phyloP scores from a whole-genome alignment of 35 echinoderm and acorn worm species.

The Patiria miniata region DNA sequence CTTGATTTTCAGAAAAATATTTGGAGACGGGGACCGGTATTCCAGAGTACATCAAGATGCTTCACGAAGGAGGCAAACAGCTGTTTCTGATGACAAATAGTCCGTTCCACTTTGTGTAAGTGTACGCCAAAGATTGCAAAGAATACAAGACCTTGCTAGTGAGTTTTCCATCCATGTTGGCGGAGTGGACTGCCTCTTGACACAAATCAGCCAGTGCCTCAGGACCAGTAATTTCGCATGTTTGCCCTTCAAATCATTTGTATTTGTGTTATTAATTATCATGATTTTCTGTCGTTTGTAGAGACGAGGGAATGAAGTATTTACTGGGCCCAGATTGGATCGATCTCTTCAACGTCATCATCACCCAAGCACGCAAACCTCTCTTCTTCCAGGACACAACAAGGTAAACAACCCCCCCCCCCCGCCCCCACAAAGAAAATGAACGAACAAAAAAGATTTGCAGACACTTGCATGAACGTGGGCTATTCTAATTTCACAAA shows the following conservation, averaged over 20 bases:
- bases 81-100: constrained; percentile 95
- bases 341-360: constrained; percentile 88
- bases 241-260: no score
- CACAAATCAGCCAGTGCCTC: no score
- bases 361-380: constrained; percentile 94
- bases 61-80: constrained; percentile 66
- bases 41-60: constrained; percentile 46
- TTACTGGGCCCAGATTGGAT: constrained; percentile 86
- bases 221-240: no score
- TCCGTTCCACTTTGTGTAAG: constrained; percentile 88
- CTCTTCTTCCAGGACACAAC: constrained; percentile 89
- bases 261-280: no score
- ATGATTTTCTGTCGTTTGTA: constrained; percentile 29
- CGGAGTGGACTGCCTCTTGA: no score
- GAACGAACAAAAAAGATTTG: no score
- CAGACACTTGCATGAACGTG: no score
- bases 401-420: constrained; percentile 41
- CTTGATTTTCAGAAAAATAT: constrained; percentile 69
- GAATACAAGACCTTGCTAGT: no score
- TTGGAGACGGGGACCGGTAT: constrained; percentile 56
- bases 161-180: no score
- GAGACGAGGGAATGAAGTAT: constrained; percentile 91
- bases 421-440: no score
- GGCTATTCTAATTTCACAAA: no score
- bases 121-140: not conserved